phyloP scores from a whole-genome alignment of 2,113 vertebrate species.

The Pyrgilauda ruficollis region DNA sequence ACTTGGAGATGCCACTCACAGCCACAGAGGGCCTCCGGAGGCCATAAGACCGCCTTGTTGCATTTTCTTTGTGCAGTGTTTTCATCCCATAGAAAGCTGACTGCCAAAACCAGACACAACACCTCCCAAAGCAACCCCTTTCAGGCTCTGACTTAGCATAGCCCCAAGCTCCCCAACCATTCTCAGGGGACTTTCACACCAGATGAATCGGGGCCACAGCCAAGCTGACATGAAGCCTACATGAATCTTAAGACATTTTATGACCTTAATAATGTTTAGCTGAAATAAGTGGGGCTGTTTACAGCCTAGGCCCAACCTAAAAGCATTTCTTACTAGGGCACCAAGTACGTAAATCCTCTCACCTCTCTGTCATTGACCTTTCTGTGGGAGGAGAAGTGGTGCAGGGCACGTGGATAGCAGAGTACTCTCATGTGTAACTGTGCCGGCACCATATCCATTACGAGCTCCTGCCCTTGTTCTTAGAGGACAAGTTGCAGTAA shows the following conservation, averaged over 20 bases:
- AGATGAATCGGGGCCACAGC: neutral
- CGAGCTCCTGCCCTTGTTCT: conserved; percentile 42
- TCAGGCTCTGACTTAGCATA: neutral
- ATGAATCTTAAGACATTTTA: conserved; percentile 42
- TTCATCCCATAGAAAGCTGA: neutral
- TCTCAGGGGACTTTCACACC: neutral
- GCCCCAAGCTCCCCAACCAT: neutral
- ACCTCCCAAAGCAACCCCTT: neutral
- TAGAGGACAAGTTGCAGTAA: conserved; percentile 33
- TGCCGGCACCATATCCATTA: neutral
- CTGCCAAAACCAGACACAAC: neutral
- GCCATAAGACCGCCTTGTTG: neutral
- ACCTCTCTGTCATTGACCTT: conserved; percentile 64
- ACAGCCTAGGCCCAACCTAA: neutral
- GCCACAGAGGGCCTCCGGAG: neutral
- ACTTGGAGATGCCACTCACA: neutral
- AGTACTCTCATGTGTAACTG: neutral
- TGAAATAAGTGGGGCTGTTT: conserved; percentile 29
- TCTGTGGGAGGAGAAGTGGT: neutral
- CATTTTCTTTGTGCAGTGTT: neutral
- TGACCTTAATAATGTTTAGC: conserved; percentile 41
- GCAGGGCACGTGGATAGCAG: conserved; percentile 6
- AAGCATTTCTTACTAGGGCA: conserved; percentile 18
- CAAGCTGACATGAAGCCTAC: conserved; percentile 21
- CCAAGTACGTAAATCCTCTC: conserved; percentile 16